A percentile compares a stretch with the other conserved stretches of the same genome.
Conservation (phyloP, 2,113 vertebrate species). For the Isurus oxyrinchus region DNA sequence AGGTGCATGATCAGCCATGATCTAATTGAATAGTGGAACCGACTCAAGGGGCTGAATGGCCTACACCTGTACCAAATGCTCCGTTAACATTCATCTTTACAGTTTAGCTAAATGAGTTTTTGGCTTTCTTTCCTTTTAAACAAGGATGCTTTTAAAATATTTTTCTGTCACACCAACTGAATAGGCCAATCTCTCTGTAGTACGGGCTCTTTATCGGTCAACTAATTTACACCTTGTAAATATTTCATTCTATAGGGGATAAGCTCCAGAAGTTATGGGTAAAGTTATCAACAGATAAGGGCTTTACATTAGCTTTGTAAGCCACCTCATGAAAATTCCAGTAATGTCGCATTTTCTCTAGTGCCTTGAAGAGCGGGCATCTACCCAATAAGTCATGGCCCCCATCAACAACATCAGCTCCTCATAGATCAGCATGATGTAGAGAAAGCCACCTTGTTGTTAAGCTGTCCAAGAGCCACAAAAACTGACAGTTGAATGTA, state of each 20-base stretch:
- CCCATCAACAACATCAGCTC: background rate
- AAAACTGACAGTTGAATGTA: background rate
- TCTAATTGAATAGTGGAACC: no score
- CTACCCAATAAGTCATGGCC: background rate
- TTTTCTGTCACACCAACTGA: background rate
- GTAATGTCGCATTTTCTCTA: background rate
- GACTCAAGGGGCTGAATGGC: no score
- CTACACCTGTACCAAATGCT: no score
- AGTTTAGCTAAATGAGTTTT: background rate
- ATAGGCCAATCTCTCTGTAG: background rate
- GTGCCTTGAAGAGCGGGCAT: background rate
- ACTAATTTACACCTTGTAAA: background rate
- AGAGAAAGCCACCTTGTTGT: background rate
- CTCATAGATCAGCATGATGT: background rate
- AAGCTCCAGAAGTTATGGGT: background rate
- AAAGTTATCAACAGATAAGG: background rate
- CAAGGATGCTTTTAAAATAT: background rate
- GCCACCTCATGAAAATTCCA: background rate
- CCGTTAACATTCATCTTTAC: background rate
- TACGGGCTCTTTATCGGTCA: background rate
- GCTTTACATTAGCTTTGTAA: background rate
- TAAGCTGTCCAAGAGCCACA: background rate
- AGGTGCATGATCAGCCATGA: no score
- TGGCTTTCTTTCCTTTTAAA: background rate
- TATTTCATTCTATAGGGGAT: background rate